Conservation (phyloP, 2,113 vertebrate genomes). For the Cyprinodon variegatus region DNA sequence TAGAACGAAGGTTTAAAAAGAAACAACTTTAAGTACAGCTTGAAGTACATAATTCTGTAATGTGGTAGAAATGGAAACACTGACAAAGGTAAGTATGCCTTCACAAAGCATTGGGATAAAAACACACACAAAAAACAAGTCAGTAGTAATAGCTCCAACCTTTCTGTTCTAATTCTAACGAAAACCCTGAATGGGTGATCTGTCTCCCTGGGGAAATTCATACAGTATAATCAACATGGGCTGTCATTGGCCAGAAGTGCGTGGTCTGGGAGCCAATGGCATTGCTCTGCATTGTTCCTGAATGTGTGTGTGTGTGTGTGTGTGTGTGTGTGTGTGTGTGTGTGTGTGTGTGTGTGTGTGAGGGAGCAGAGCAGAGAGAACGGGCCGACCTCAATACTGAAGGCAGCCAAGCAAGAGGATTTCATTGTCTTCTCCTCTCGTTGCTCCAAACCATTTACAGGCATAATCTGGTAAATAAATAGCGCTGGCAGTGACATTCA, state of each 20-base stretch:
- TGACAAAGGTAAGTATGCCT: background rate
- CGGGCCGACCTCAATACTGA: constrained; percentile 58
- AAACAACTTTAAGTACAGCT: background rate
- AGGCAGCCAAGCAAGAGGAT: constrained; percentile 68
- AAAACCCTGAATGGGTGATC: constrained; percentile 46
- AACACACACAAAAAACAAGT: too few relatives aligned
- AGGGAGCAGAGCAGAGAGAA: background rate
- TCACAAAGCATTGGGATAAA: background rate
- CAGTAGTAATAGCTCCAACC: constrained; percentile 1
- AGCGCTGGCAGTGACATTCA: background rate
- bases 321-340: constrained; percentile 14
- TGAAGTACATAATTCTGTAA: background rate
- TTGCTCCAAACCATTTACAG: constrained; percentile 42
- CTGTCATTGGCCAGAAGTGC: constrained; percentile 71
- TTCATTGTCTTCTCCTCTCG: constrained; percentile 64
- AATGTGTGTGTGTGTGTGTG: constrained; percentile 35
- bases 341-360: constrained; percentile 15
- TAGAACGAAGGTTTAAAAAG: background rate
- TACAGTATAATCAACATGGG: constrained; percentile 23
- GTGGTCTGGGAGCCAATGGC: constrained; percentile 72
- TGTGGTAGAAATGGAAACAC: background rate
- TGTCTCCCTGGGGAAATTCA: constrained; percentile 47
- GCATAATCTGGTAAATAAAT: constrained; percentile 54
- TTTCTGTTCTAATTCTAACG: constrained; percentile 35
- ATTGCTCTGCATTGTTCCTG: constrained; percentile 60